Evolutionary conservation across 2,113 vertebrate genomes (phyloP).

Genomic region (Strix uralensis): DNA sequence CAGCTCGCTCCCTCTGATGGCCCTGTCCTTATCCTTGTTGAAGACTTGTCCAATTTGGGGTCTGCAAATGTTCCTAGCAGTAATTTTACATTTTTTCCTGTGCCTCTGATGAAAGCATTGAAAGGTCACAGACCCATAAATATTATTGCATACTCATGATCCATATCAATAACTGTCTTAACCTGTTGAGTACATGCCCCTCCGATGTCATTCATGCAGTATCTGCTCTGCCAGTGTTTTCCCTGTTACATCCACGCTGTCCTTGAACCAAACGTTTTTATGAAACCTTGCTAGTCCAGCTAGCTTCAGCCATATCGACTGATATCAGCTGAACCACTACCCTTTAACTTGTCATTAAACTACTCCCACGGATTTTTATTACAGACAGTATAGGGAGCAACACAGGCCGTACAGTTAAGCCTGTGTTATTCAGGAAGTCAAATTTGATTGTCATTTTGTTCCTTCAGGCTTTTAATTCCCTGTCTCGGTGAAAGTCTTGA

Average conservation of each 20-base stretch:
- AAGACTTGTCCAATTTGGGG: background rate
- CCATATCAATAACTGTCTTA: background rate
- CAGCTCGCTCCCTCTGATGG: background rate
- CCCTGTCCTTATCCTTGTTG: background rate
- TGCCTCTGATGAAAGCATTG: background rate
- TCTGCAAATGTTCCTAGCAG: background rate
- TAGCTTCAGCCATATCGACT: background rate
- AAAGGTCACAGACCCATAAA: background rate
- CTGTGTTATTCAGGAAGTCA: background rate
- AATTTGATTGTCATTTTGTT: background rate
- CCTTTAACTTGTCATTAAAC: background rate
- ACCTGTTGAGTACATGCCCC: background rate
- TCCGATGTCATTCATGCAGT: accelerated
- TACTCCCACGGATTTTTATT: background rate
- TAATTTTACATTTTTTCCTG: background rate
- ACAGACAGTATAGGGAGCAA: accelerated
- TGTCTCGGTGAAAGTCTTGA: accelerated
- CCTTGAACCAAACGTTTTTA: background rate
- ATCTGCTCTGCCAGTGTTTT: background rate
- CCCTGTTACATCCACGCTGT: background rate
- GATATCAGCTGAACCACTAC: background rate
- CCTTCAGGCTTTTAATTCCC: background rate
- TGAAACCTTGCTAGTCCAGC: background rate
- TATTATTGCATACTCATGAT: background rate
- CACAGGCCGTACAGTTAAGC: background rate